Base-by-base conservation (phyloP, 1,140 invertebrate species). In the Papilio helenus region DNA sequence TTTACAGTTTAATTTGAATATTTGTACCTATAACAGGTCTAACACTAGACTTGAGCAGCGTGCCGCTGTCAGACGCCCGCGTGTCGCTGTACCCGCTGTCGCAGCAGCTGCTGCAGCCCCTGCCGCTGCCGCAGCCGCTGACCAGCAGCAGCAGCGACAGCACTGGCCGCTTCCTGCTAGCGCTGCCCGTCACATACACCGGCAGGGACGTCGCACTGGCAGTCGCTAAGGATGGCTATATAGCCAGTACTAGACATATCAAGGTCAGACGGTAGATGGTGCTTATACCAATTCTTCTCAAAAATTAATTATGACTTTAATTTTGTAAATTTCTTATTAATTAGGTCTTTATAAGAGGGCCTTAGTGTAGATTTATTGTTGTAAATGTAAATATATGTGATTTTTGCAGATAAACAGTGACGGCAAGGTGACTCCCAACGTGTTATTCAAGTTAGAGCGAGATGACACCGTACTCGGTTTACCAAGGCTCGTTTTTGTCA, bases 401-500 rank as follows among this genome's bases (percentile, higher is more conserved):
- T 79, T 83, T 58, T 34, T 82, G 49, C 85, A 94, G 92, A 80
- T 92, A 49, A 92, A 86, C 81, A 86, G 83, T 46, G 84, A 84
- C 9, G 86, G 88, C 4, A 91, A 90, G 34, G 51, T 89, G 73
- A 92, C 91, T 0, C 91, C 95, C 3, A 92, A 95, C 42, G 90
- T 97, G 1, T 94, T 97, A 79, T 96, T 98, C 58, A 96, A 96
- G 80, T 87, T 98, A 76, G 94, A 95, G 42, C 93, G 92, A 34
- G 96, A 98, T 87, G 96, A 96, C 79, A 95, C 92, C 61, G 95
- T 98, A 44, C 91, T 97, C 80, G 97, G 97, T 1, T 93, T 98
- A 93, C 96, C 97, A 0, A 94, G 97, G 49, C 91, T 97, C 10
- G 94, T 96, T 1, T 98, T 98, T 87, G 96, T 98, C 61, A 95